Evolutionary conservation across 2,797 vertebrate species (phyloP).

Genomic region (Myiotriccus ornatus): DNA sequence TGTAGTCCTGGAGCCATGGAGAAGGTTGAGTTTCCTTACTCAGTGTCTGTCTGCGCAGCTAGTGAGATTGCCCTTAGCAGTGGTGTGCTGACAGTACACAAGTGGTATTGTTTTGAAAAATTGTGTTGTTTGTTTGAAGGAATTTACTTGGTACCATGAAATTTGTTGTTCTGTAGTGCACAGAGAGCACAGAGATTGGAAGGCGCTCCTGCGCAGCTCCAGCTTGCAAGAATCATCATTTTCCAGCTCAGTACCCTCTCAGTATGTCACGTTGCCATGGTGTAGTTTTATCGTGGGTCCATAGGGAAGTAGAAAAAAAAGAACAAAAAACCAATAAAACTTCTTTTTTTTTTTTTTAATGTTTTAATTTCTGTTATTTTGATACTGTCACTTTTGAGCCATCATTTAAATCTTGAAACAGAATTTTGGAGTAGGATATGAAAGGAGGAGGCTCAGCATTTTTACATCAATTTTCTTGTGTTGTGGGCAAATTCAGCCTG

Average conservation of each 20-base stretch:
- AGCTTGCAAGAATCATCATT: neutral
- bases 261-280: neutral
- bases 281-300: neutral
- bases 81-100: neutral
- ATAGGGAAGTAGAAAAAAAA: neutral
- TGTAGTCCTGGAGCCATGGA: neutral
- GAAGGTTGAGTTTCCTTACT: neutral
- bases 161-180: neutral
- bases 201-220: neutral
- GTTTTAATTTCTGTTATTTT: neutral
- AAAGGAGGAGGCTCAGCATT: neutral
- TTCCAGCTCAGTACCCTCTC: neutral
- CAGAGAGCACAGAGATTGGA: neutral
- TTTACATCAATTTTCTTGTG: neutral
- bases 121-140: neutral
- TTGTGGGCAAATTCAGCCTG: neutral
- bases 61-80: neutral
- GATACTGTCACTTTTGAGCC: neutral
- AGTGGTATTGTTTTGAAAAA: neutral
- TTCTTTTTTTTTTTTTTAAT: neutral
- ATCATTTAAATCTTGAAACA: neutral
- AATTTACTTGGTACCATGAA: neutral
- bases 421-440: neutral
- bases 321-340: accelerated
- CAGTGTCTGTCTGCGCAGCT: accelerated